Base-by-base conservation (phyloP, 2,797 vertebrate genomes). In the Sebastes diaconus region DNA sequence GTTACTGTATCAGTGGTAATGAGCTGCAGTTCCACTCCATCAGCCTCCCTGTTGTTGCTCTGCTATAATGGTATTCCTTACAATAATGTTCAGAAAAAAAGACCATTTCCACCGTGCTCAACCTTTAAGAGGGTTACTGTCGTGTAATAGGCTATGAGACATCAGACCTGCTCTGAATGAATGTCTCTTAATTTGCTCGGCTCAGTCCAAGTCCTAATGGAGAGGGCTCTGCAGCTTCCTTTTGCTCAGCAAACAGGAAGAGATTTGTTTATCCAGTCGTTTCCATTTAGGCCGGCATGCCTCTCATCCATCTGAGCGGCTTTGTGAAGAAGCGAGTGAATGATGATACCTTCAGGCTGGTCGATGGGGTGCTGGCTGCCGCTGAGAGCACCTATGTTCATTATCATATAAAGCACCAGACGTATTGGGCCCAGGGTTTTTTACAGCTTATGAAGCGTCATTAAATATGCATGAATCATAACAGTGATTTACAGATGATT, bases 391-490 rank as follows among this genome's bases (percentile, higher is more conserved):
- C 80, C 83, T 86, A 54, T 63, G 73, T 80, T 83, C 70, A 90
- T 91, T 91, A 87, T 81, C 84, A 88, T 77, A 86, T 76, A 83
- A 87, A 90, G 87, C 77, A 73, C 75, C 54, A 68, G 81, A 82
- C 12, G 34, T 74, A 57, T 75, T 67, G 70, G 42, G 82, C 65
- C 54, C 29, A 8, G 25, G 73, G 25, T 79, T 89, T 81, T 64
- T 80, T 86, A 73, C 79, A 77, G 68, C 79, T 84, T 85, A 64
- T 73, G 87, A 81, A 54, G 42, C 69, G 71, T 90, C 66, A 80
- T 95, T 89, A 93, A 94, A 90, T 73, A 93, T 94, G 85, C 82
- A 95, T 90, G 88, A 92, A 91, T 92, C 90, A 92, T 90, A 89
- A 90, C 81, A 80, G 85, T 92, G 82, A 91, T 94, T 94, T 93